Evolutionary conservation across 2,888 invertebrate genomes (phyloP), one percentile per base, ranked within the genome.

Genomic region (Teinopalpus imperialis): DNA sequence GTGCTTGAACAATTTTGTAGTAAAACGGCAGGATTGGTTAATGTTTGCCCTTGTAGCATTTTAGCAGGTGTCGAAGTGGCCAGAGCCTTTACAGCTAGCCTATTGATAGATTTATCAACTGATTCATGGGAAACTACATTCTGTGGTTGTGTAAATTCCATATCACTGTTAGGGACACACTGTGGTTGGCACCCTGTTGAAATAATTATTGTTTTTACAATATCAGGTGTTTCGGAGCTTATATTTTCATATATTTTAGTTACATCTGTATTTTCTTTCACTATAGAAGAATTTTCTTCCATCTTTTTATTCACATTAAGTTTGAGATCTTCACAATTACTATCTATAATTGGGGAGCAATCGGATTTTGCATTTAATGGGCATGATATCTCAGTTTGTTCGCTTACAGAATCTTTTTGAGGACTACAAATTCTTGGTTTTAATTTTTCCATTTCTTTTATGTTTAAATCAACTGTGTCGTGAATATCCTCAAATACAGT

Each of bases 51-150:
- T 36, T 55, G 14, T 34, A 27, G 9, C 18, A 58, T 27, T 13
- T 81, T 85, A 1, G 73, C 58, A 0, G 85, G 83, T 4, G 86
- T 86, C 2, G 82, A 85, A 4, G 81, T 81, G n/a, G 81, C 81
- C 37, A 81, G 57, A 39, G 79, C 81, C 51, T 65, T 63, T 13
- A 73, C 27, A 14, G 6, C 43, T 8, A 23, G 50, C 27, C 12
- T 27, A 1, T 16, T 23, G 1, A 18, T 10, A 8, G 39, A 16
- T 29, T 41, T 35, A 6, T 18, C 10, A 35, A 16, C 8, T 37
- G 9, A 24, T 16, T 16, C 37, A 12, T 8, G 6, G 13, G 12
- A 23, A 6, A 7, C 7, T 5, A 34, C 7, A 16, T 39, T 27
- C 6, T 20, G 12, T 10, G 34, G 40, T 13, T 42, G 12, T 18